Evolutionary conservation across 2,888 invertebrate species (phyloP), one percentile per base, ranked within the genome.

Genomic region (Drosophila mayaguana): DNA sequence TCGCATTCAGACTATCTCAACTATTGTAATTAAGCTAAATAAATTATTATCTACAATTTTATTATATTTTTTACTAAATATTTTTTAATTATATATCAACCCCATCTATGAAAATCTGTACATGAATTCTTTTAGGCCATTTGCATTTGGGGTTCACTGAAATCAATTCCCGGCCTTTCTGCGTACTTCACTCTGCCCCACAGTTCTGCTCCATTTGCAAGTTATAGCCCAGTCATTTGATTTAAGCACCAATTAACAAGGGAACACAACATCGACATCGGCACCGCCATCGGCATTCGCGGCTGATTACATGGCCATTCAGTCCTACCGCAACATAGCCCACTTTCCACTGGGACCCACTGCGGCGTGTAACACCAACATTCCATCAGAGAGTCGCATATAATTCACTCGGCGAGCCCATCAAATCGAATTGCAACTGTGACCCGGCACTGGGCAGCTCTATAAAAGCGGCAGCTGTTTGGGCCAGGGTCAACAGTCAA

Each of bases 201-300:
- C 16, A 46, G 42, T 28, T 56, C 14, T 1, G 38, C 2, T 18
- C 36, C 73, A 72, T 61, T 63, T 72, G 66, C 59, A 56, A 63
- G 68, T 69, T 76, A 76, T 63, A 56, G 73, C 69, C 48, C 7
- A 77, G 81, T 78, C 80, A 77, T 86, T 86, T 55, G 71, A 85
- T 74, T 87, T 88, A 84, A 87, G 81, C 75, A 83, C 72, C 84
- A 79, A 87, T 87, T 86, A 88, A 84, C 51, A 59, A 28, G 18
- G 8, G 22, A 51, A 40, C 67, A 67, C 66, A 55, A 50, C 48
- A 65, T 48, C 62, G 12, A 25, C 67, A 67, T 9, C 56, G 45
- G 36, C 46, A 59, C 18, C 50, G 9, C 32, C 32, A 32, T 32
- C 11, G 32, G 0, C 32, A 28, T 6, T 50, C 45, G 42, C 42